Percentiles rank a stretch among this genome's conserved stretches.
These are phyloP conservation scores for Philotrypesis tridentata DNA, from an alignment of 1,140 invertebrate genomes.

Conservation along the genomic window DNA sequence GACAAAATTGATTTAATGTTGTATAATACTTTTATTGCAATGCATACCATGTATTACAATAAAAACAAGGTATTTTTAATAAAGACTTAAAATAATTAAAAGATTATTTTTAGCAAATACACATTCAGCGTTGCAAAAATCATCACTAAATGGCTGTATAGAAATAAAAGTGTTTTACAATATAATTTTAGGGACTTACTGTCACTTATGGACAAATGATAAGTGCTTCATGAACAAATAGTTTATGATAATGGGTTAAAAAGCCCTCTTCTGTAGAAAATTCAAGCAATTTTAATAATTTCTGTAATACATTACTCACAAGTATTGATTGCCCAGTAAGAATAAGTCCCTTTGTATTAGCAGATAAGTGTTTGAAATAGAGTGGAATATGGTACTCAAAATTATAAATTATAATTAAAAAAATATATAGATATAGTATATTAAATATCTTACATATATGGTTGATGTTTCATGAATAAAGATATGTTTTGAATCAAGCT, in stretches of 20 bases:
- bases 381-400: constrained; percentile 1
- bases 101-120: not conserved
- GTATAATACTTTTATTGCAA: too few relatives aligned
- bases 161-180: constrained; percentile 15
- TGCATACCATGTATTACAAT: constrained; percentile 15
- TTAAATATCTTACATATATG: constrained; percentile 45
- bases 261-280: not conserved
- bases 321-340: not conserved
- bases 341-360: not conserved
- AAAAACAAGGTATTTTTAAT: not conserved
- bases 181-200: constrained; percentile 1
- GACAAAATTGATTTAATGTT: not conserved
- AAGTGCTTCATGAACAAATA: not conserved
- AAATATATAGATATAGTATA: constrained; percentile 34
- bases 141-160: not conserved
- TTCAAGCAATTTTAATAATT: not conserved
- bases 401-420: constrained; percentile 30
- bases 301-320: not conserved
- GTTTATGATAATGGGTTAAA: not conserved
- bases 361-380: constrained; percentile 7
- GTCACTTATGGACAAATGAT: not conserved
- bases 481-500: constrained; percentile 46
- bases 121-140: not conserved
- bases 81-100: not conserved
- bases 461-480: constrained; percentile 47